Percentiles rank a stretch among this genome's conserved stretches.
Conservation (phyloP, 2,888 invertebrate species). For the Autographa gamma region DNA sequence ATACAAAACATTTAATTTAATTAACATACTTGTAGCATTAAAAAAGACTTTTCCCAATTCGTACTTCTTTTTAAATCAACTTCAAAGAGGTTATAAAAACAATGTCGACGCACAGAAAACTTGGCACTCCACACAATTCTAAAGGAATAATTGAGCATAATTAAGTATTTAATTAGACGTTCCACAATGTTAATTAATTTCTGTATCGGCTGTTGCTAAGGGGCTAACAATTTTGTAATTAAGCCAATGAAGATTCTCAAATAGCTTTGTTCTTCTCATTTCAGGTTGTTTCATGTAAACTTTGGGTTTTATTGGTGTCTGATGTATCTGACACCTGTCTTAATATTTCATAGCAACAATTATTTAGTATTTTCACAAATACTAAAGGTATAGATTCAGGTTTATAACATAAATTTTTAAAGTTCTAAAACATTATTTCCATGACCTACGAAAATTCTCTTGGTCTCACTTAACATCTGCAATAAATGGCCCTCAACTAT, state of each 20-base stretch:
- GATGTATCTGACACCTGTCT: no score
- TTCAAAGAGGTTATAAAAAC: background rate
- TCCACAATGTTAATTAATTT: constrained; percentile 40
- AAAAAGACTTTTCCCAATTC: no score
- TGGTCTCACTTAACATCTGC: background rate
- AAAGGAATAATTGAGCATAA: constrained; percentile 2
- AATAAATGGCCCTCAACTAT: background rate
- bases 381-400: no score
- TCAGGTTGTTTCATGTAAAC: background rate
- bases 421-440: no score
- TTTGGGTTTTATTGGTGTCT: background rate
- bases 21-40: no score
- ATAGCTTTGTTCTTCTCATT: background rate
- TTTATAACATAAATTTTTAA: no score
- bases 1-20: no score
- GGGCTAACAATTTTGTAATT: constrained; percentile 27
- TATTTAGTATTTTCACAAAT: no score
- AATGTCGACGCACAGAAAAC: background rate
- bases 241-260: constrained; percentile 11
- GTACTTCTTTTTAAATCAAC: background rate
- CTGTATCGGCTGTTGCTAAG: constrained; percentile 27
- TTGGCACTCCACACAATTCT: background rate
- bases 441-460: no score
- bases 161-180: constrained; percentile 20
- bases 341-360: no score